Base-by-base conservation (phyloP, 1,140 invertebrate genomes). In the Pachypsylla venusta region DNA sequence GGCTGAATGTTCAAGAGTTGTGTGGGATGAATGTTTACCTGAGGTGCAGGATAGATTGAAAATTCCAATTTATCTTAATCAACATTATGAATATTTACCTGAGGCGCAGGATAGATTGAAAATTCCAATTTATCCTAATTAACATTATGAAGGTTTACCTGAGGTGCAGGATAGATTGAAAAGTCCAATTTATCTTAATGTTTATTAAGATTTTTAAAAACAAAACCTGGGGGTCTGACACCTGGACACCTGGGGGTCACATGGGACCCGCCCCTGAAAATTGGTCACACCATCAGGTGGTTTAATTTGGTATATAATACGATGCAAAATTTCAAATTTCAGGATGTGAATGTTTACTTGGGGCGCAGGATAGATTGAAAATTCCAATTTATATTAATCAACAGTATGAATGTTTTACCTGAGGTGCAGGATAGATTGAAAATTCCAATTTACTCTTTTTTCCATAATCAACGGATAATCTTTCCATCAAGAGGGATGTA, bases 361-460 rank as follows among this genome's bases (percentile, higher is more conserved):
- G 16, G 89, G 89, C 12, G 89, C 88, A 24, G 89, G 89, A 71
- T 93, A 93, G 65, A 93, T 85, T 63, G 87, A 81, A 70, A 93
- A 93, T 72, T 93, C 87, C 30, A 92, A 75, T 70, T 91, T 92
- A 25, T 84, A 85, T 68, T 89, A 91, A 73, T 92, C 92, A 39
- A 87, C 87, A 70, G 89, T 92, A 64, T 92, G 88, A 1, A 89
- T 84, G 22, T 75, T 75, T 42, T 60, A 76, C 71, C 71, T 91
- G 87, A 19, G 89, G 89, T 12, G 89, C 88, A 24, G 89, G 89
- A 71, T 93, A 93, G 65, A 93, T 85, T 63, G 87, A 81, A 70
- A 93, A 93, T 72, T 93, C 87, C 30, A 92, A 75, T 70, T 91
- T 92, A 25, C 85, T 86, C 68, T 89, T 92, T 73, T 92, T 92